Evolutionary conservation across 2,888 invertebrate species (phyloP), one percentile per base, ranked within the genome.

Genomic region (Macaria notata): DNA sequence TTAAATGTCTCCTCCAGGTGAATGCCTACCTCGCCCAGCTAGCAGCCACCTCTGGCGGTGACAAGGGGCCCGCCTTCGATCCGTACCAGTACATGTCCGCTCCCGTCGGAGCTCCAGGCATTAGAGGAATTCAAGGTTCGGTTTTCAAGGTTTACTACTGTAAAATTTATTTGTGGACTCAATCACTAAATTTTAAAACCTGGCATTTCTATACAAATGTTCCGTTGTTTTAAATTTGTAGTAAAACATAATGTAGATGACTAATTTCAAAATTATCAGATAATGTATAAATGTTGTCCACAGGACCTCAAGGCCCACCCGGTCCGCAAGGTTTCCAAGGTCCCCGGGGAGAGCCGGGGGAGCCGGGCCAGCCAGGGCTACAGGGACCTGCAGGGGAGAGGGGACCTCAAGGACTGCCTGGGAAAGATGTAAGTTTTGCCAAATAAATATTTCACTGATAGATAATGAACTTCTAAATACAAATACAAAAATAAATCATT

Each of bases 301-400:
- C n/a, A 92, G 92, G 92, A 59, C 88, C 88, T 0, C 88, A 88
- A 75, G 92, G 92, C 4, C 89, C 90, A 0, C 88, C 89, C 1
- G 92, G 92, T 1, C 95, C 96, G 0, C 95, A 96, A 84, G 97
- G 97, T 9, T 96, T 97, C 67, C 96, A 96, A 89, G 96, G 97
- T 3, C 92, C 94, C 9, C 92, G 96, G 62, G 97, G 97, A 46
- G 96, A 96, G 66, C 88, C 95, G 1, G 97, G 97, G 0, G 96
- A 97, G 77, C 92, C 94, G 2, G 96, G 96, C 0, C 79, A 93
- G 6, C 86, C 92, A 0, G 96, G 95, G 8, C 90, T 93, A 1
- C 81, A 93, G 6, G 97, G 97, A 8, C 84, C 93, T 3, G 84
- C 92, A 0, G 96, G 96, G 0, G 92, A 94, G 60, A 87, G 95